Evolutionary conservation across 2,797 vertebrate species (phyloP).

Genomic region (Chiloscyllium punctatum): DNA sequence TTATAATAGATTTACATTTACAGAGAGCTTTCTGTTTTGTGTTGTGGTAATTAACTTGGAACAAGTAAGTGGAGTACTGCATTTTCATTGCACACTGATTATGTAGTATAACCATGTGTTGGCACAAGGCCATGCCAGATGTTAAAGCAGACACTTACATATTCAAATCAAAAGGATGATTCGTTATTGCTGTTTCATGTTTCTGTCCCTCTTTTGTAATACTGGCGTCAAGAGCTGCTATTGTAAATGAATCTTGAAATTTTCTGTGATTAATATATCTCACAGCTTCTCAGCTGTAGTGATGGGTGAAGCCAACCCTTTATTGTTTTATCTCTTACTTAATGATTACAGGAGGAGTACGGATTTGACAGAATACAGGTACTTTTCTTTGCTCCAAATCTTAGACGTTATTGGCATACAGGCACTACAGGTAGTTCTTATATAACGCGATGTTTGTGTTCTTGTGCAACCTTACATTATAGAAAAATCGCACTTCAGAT

Average conservation of each 20-base stretch:
- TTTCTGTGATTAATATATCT: background rate
- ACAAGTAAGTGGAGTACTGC: background rate
- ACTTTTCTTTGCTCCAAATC: background rate
- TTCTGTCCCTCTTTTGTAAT: background rate
- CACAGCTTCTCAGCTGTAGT: background rate
- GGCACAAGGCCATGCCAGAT: slow-evolving; percentile 22
- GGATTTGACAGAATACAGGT: background rate
- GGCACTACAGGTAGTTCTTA: background rate
- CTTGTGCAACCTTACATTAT: no score
- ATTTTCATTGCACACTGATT: slow-evolving; percentile 5
- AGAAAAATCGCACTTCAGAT: no score
- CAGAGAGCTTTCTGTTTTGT: background rate
- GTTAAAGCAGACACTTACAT: slow-evolving; percentile 15
- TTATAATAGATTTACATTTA: background rate
- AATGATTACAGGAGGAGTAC: background rate
- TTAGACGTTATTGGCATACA: background rate
- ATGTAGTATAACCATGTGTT: background rate
- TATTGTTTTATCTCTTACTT: background rate
- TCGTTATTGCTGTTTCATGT: background rate
- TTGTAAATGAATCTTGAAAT: slow-evolving; percentile 19
- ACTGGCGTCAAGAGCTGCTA: background rate
- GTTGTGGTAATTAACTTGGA: background rate
- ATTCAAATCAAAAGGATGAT: slow-evolving; percentile 20
- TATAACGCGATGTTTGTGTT: no score
- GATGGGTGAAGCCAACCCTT: background rate